These are phyloP conservation scores for Drosophila subpulchrella DNA, from an alignment of 1,140 invertebrate species.

Conservation along the genomic window DNA sequence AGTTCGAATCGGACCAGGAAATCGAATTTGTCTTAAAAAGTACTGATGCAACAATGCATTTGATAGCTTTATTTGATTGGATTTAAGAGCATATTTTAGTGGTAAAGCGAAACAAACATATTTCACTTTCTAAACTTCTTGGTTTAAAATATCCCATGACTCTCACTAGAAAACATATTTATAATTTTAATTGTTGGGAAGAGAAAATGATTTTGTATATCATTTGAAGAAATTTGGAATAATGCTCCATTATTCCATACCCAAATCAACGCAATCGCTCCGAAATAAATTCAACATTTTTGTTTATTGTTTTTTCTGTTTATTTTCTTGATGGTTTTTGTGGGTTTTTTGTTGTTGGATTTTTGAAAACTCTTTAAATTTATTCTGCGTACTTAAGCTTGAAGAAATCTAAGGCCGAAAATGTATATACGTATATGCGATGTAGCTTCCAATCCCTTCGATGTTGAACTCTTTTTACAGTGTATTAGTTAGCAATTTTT, in stretches of 20 bases:
- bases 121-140: neutral
- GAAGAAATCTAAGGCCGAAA: constrained; percentile 76
- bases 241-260: no score
- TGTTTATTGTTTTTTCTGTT: constrained; percentile 60
- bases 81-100: neutral
- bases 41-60: neutral
- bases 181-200: no score
- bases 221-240: no score
- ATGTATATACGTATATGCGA: constrained; percentile 75
- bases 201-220: no score
- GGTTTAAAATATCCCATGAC: no score
- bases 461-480: constrained; percentile 57
- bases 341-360: constrained; percentile 50
- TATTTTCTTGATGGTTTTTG: constrained; percentile 54
- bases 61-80: neutral
- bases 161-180: no score
- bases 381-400: constrained; percentile 69
- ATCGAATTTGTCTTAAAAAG: neutral
- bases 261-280: neutral
- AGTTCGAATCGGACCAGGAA: neutral
- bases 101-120: neutral
- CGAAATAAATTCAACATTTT: constrained; percentile 30
- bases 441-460: constrained; percentile 45
- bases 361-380: constrained; percentile 51
- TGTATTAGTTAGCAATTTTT: constrained; percentile 56